Evolutionary conservation across 2,797 vertebrate genomes (phyloP), one percentile per base, ranked within the genome.

Genomic region (Karalla daura): DNA sequence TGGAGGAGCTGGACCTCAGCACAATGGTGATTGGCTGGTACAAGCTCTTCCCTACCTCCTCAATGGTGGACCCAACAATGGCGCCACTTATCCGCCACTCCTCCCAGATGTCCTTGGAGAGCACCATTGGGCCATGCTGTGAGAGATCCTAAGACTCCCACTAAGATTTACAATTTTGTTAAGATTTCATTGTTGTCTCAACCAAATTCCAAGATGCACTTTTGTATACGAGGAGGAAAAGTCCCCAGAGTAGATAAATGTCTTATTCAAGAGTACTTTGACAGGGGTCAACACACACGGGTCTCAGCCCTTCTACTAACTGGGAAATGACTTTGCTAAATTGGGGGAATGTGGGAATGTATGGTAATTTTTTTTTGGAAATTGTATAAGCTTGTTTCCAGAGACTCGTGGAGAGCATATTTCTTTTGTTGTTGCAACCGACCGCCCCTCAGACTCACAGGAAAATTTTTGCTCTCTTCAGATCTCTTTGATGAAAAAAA

Each of bases 41-140:
- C 95, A 99, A 99, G 95, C 95, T 99, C 70, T 99, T 99, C 87
- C 98, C 98, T 51, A 98, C 96, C 76, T 99, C 98, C 78, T 99
- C 98, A 1, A 99, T 98, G 97, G 97, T 99, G 76, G 97, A 99
- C 87, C 96, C 98, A 12, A 95, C 95, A 0, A 95, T 96, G 64
- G 95, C 95, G 27, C 97, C 98, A 0, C 95, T 99, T 65, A 95
- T 99, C 62, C 96, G 96, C 50, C 97, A 99, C 91, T 96, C 97
- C n/a, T 99, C 98, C 13, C 98, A 99, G 90, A 93, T 99, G 91
- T 99, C 98, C 58, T 91, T 99, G 81, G 98, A 99, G 93, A 99
- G 98, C 94, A 97, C 96, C 76, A 95, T 98, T 21, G 96, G 95
- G 84, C 97, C 97, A 50, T 98, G 97, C 53, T 96, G 97, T 55